Evolutionary conservation across 2,888 invertebrate species (phyloP), one percentile per base, ranked within the genome.

Genomic region (Acronicta psi): DNA sequence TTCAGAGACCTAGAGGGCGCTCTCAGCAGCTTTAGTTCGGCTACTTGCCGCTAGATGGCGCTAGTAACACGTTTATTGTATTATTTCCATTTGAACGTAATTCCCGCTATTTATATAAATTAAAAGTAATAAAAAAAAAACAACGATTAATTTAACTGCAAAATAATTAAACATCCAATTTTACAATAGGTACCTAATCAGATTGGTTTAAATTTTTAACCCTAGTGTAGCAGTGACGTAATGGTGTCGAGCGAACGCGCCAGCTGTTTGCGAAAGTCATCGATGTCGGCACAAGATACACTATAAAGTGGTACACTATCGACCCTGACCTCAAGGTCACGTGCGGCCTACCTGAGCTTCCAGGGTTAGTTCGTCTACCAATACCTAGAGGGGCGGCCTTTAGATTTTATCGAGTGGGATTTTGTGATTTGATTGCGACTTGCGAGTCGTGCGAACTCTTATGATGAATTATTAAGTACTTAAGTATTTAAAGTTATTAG

Each of bases 311-410:
- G 75, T 65, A 69, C 56, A 60, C 38, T 58, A 52, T 68, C 59
- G 69, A 70, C 90, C 90, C 77, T 91, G 90, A 89, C 89, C 87
- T 65, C 86, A 84, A 89, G 85, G 84, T 90, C 83, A 84, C 90
- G 86, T 87, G 86, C 51, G 54, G 56, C 49, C 71, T 73, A 76
- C 81, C 83, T 80, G 75, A 77, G 74, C 65, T 75, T 70, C 81
- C 82, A 84, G 84, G 84, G 87, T 81, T 82, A 82, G 69, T 77
- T 75, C 71, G 69, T 75, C 75, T 81, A 78, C 79, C 76, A 76
- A 75, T 73, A 70, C 62, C 42, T 64, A 54, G 36, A 59, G 59
- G 53, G 55, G 45, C 42, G 49, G 50, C 47, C 34, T 42, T 47
- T 63, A 44, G 20, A 43, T 66, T 57, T 69, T 44, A 51, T 51